phyloP scores from a whole-genome alignment of 2,888 invertebrate species.

The Lasius platythorax region DNA sequence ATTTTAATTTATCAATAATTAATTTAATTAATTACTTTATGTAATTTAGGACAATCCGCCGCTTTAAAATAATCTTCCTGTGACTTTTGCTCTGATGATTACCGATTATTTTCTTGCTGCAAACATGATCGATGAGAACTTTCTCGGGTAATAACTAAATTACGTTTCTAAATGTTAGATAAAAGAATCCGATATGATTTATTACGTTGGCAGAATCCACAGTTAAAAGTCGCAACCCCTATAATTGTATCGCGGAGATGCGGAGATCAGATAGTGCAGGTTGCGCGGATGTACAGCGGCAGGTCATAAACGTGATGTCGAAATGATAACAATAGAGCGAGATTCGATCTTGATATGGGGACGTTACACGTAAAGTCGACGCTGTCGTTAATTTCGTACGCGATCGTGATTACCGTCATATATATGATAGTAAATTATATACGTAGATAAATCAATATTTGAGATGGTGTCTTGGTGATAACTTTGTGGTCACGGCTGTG shows the following conservation, averaged over 20 bases:
- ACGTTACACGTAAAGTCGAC: constrained; percentile 41
- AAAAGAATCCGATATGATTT: background rate
- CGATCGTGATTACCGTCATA: constrained; percentile 44
- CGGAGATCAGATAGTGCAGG: constrained; percentile 55
- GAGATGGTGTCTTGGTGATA: background rate
- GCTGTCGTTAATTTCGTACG: constrained; percentile 59
- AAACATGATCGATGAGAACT: background rate
- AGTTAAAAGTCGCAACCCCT: constrained; percentile 16
- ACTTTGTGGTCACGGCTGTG: background rate
- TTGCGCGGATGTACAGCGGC: constrained; percentile 38
- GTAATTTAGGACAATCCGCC: background rate
- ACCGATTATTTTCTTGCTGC: background rate
- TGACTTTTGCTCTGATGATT: background rate
- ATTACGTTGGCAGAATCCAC: constrained; percentile 1
- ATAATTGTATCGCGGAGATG: constrained; percentile 34
- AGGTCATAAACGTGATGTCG: constrained; percentile 60
- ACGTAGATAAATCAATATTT: constrained; percentile 30
- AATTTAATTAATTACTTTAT: background rate
- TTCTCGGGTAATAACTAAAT: background rate
- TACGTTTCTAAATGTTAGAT: background rate
- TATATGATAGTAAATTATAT: background rate
- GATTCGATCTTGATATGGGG: constrained; percentile 45
- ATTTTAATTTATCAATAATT: background rate
- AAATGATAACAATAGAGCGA: constrained; percentile 65
- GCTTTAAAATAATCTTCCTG: background rate